phyloP scores from a whole-genome alignment of 1,140 invertebrate species.

The Drosophila kanapiae region DNA sequence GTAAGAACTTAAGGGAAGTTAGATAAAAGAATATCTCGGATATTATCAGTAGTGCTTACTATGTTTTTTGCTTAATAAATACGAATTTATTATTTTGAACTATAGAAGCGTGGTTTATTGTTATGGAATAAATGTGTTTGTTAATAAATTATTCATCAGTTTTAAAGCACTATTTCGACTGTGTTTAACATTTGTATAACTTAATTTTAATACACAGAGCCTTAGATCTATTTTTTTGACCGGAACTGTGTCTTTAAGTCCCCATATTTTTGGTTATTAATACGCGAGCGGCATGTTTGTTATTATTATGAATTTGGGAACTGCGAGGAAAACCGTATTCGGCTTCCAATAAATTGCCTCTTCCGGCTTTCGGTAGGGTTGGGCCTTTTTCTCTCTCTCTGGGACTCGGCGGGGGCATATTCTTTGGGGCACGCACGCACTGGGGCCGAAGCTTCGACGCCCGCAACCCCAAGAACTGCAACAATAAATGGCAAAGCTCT shows the following conservation, averaged over 20 bases:
- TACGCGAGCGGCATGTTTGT: constrained; percentile 35
- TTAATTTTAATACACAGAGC: too few species aligned
- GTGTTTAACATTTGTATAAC: too few species aligned
- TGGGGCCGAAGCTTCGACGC: constrained; percentile 51
- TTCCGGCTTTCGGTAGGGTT: constrained; percentile 53
- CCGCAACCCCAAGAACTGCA: constrained; percentile 53
- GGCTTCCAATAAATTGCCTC: constrained; percentile 57
- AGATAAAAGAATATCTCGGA: not conserved
- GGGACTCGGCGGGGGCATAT: constrained; percentile 1
- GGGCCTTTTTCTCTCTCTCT: not conserved
- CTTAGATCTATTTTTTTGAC: not conserved
- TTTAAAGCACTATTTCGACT: too few species aligned
- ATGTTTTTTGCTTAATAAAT: too few species aligned
- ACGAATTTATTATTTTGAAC: too few species aligned
- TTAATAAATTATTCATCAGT: too few species aligned
- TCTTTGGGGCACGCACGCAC: constrained; percentile 28
- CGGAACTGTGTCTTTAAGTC: not conserved
- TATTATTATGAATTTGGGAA: constrained; percentile 62
- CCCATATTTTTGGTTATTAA: constrained; percentile 21
- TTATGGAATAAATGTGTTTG: too few species aligned
- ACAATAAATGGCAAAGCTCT: constrained; percentile 74
- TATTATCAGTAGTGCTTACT: not conserved
- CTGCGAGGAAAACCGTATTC: constrained; percentile 45
- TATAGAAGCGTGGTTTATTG: too few species aligned
- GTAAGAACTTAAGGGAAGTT: not conserved